Percentiles rank a stretch among this genome's conserved stretches.
phyloP scores from a whole-genome alignment of 2,888 invertebrate species.

The Allophyes oxyacanthae region DNA sequence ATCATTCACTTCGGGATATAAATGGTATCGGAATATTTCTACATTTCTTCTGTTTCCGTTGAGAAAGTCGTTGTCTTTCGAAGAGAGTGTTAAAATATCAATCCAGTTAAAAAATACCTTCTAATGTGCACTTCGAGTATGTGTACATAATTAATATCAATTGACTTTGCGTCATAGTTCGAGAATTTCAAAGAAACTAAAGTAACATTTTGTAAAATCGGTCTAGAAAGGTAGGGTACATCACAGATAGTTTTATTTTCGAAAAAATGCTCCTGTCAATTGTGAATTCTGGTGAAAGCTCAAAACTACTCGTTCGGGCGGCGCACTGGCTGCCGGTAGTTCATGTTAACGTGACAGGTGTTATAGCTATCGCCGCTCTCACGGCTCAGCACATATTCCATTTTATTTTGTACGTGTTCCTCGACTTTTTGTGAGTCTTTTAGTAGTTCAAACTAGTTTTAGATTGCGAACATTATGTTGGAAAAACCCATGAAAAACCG shows the following conservation, averaged over 20 bases:
- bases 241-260: slow-evolving; percentile 7
- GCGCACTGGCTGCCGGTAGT: slow-evolving; percentile 8
- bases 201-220: no score
- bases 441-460: slow-evolving; percentile 6
- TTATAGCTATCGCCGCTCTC: slow-evolving; percentile 26
- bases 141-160: no score
- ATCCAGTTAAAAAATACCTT: no score
- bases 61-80: background rate
- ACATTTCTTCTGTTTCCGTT: slow-evolving; percentile 33
- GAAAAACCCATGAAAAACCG: no score
- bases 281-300: slow-evolving; percentile 14
- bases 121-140: no score
- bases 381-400: slow-evolving; percentile 36
- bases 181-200: no score
- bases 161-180: no score
- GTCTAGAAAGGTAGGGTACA: background rate
- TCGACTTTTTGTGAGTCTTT: slow-evolving; percentile 16
- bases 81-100: no score
- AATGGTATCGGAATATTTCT: slow-evolving; percentile 46
- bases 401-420: slow-evolving; percentile 41
- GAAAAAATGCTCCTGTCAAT: slow-evolving; percentile 23
- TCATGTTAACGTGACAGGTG: slow-evolving; percentile 39
- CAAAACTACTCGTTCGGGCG: slow-evolving; percentile 4
- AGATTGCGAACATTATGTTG: slow-evolving; percentile 1
- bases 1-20: slow-evolving; percentile 54